phyloP scores from a whole-genome alignment of 2,113 vertebrate species.

The Ramphastos sulfuratus region DNA sequence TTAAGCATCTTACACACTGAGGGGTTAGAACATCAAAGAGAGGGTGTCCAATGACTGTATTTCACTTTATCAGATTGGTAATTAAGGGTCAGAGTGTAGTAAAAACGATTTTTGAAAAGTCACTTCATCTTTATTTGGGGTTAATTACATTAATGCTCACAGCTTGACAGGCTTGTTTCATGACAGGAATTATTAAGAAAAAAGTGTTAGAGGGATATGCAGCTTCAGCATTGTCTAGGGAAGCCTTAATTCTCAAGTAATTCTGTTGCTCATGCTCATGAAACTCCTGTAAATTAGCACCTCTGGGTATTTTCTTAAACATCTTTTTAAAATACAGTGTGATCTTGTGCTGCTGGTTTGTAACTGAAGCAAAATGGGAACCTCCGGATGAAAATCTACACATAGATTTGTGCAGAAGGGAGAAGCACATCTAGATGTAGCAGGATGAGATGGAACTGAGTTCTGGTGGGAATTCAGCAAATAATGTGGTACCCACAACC shows the following conservation, averaged over 20 bases:
- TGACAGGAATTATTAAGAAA: not conserved
- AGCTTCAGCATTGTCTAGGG: conserved; percentile 44
- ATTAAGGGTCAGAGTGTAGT: conserved; percentile 44
- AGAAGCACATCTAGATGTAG: rapidly evolving
- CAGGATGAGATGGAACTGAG: not conserved
- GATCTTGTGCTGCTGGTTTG: not conserved
- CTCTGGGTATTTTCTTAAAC: not conserved
- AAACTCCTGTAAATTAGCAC: not conserved
- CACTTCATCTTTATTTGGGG: conserved; percentile 30
- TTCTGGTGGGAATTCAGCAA: not conserved
- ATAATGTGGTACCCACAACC: not conserved
- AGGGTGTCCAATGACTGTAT: not conserved
- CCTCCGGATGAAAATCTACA: not conserved
- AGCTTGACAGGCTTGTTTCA: not conserved
- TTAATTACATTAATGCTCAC: conserved; percentile 39
- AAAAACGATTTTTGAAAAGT: conserved; percentile 51
- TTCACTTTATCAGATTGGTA: conserved; percentile 18
- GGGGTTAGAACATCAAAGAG: conserved; percentile 36
- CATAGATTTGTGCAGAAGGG: not conserved
- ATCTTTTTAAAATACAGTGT: not conserved
- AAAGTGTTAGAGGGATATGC: not conserved
- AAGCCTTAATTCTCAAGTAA: conserved; percentile 36
- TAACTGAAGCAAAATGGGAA: not conserved
- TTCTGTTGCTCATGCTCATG: conserved; percentile 10
- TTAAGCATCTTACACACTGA: not conserved